Evolutionary conservation across 2,888 invertebrate genomes (phyloP).

Genomic region (Drosophila eohydei): DNA sequence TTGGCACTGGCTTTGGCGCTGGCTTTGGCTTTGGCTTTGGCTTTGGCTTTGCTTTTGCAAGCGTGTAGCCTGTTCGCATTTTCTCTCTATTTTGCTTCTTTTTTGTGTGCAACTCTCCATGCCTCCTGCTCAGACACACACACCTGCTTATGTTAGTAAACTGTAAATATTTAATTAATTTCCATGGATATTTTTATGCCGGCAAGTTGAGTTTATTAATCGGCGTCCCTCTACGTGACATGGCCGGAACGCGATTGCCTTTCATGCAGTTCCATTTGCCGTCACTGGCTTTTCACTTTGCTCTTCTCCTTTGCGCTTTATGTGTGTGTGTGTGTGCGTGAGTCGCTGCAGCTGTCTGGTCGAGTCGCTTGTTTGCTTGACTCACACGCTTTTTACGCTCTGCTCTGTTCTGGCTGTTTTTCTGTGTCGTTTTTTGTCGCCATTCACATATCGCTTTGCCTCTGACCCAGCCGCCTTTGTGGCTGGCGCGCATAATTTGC

Average conservation of each 20-base stretch:
- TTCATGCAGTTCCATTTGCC: constrained; percentile 19
- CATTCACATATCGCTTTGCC: constrained; percentile 25
- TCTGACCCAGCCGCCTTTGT: constrained; percentile 29
- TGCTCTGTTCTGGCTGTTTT: constrained; percentile 7
- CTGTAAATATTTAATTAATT: constrained; percentile 81
- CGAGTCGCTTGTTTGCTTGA: constrained; percentile 17
- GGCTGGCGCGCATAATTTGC: constrained; percentile 70
- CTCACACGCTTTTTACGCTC: constrained; percentile 16
- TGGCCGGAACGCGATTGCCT: constrained; percentile 24
- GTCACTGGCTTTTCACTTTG: background rate
- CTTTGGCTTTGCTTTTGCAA: constrained; percentile 43
- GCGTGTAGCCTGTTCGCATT: constrained; percentile 59
- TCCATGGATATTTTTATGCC: constrained; percentile 81
- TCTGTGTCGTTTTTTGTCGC: background rate
- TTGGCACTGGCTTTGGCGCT: constrained; percentile 28
- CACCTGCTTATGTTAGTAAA: constrained; percentile 76
- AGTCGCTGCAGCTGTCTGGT: constrained; percentile 16
- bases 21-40: constrained; percentile 11
- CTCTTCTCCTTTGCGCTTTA: background rate
- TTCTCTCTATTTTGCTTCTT: constrained; percentile 8
- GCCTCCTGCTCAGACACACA: background rate
- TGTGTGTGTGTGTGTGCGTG: constrained; percentile 8
- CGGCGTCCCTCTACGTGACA: constrained; percentile 33
- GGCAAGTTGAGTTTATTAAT: constrained; percentile 76
- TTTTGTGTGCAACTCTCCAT: constrained; percentile 6